These are phyloP conservation scores for Ditylenchus dipsaci DNA, from an alignment of 1,140 invertebrate species.

Conservation along the genomic window DNA sequence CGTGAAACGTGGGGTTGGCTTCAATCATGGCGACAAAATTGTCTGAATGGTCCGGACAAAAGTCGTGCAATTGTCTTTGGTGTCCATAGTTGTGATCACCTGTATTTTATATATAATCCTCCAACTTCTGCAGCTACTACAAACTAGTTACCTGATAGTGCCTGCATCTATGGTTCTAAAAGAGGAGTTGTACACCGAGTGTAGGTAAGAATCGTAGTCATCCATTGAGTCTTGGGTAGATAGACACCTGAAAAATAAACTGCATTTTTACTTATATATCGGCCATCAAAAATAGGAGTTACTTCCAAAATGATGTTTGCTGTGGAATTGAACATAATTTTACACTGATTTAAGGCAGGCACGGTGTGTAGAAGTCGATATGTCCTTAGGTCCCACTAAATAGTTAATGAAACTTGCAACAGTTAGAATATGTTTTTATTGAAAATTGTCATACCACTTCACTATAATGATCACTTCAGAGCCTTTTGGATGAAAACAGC, in stretches of 20 bases:
- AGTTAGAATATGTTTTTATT: too few species aligned
- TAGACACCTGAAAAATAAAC: background rate
- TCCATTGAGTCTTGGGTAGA: background rate
- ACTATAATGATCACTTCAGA: constrained; percentile 63
- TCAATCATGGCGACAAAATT: constrained; percentile 67
- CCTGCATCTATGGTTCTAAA: constrained; percentile 21
- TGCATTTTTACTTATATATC: background rate
- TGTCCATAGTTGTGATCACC: constrained; percentile 73
- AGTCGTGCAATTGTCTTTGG: constrained; percentile 67
- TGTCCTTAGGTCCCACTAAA: constrained; percentile 86
- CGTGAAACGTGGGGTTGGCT: constrained; percentile 33
- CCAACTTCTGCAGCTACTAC: too few species aligned
- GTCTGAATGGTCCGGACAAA: constrained; percentile 63
- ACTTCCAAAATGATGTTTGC: constrained; percentile 65
- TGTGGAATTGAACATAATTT: constrained; percentile 63
- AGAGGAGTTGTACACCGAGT: constrained; percentile 40
- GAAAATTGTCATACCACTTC: constrained; percentile 61
- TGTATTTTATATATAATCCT: constrained; percentile 14
- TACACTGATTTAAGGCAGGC: constrained; percentile 80
- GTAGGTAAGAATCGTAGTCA: background rate
- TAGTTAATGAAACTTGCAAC: constrained; percentile 12
- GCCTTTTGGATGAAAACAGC: constrained; percentile 77
- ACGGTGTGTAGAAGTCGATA: constrained; percentile 89
- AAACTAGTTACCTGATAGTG: constrained; percentile 58
- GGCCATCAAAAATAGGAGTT: constrained; percentile 33